A percentile compares a stretch with the other conserved stretches of the same genome.
phyloP scores from a whole-genome alignment of 2,797 vertebrate species.

The Platyrinchus mystaceus region DNA sequence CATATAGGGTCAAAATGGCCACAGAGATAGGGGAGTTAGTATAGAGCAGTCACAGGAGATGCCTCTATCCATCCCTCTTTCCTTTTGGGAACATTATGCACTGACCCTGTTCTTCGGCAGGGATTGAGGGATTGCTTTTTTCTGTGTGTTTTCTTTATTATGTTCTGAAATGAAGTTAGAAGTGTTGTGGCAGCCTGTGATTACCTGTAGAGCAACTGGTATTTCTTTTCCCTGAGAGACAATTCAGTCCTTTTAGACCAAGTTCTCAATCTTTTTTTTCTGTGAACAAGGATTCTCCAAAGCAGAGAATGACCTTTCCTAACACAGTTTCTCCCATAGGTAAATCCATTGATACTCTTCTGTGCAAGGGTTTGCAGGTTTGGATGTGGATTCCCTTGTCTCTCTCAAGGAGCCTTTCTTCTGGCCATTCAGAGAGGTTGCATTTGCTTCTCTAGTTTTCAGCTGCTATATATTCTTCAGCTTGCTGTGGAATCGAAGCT shows the following conservation, averaged over 20 bases:
- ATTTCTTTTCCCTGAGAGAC: neutral
- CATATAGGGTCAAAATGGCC: neutral
- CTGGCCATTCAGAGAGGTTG: neutral
- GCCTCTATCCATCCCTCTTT: neutral
- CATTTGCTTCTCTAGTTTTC: neutral
- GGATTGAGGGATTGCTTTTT: neutral
- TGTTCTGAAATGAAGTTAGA: neutral
- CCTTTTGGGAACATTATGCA: neutral
- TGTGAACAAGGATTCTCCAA: neutral
- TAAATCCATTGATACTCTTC: neutral
- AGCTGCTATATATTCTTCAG: conserved; percentile 3
- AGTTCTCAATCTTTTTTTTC: neutral
- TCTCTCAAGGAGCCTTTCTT: neutral
- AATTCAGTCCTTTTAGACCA: neutral
- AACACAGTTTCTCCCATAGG: neutral
- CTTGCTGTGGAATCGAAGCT: conserved; percentile 3
- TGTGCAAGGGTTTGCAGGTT: neutral
- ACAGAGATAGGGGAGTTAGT: neutral
- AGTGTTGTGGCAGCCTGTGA: neutral
- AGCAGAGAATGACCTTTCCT: neutral
- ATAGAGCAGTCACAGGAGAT: neutral
- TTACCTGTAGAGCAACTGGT: neutral
- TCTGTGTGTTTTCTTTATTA: neutral
- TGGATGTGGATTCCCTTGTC: neutral
- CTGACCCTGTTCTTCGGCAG: neutral